Base-by-base conservation (phyloP, 2,888 invertebrate species). In the Polydrusus tereticollis region DNA sequence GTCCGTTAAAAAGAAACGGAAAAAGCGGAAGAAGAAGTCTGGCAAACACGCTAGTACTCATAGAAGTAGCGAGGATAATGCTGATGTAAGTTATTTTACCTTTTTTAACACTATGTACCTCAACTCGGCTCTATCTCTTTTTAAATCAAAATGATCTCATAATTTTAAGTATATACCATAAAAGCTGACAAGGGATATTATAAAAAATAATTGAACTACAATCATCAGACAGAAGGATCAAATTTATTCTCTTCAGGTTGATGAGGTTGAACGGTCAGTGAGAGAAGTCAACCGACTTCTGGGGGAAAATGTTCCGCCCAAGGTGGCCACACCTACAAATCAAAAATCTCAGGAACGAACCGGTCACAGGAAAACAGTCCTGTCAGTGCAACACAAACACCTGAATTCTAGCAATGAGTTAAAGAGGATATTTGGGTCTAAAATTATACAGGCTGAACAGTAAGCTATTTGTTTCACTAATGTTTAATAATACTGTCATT, bases 391-490 rank as follows among this genome's bases (percentile, higher is more conserved):
- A 75, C 87, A 90, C 75, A 92, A 92, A 81, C 88, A 93, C 83
- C 86, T 95, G 20, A 94, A 94, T 86, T 90, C 93, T 10, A 92
- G 92, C 76, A 93, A 93, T 86, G 95, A 95, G 86, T 87, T 95
- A 82, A 92, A 92, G 74, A 89, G 91, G 80, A 93, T 94, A 80
- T 95, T 95, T 87, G 94, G 95, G 20, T 91, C 92, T 18, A 91
- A 91, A 84, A 92, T 93, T 64, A 89, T 94, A 20, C 92, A 92
- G 84, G 88, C 89, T 64, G 92, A 93, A 69, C 83, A 83, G 83
- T 83, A 75, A 79, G 71, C 62, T 41, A 41, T 33, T 20, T 26
- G 7, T 38, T 55, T 12, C 43, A 4, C 16, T 14, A 43, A 16
- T 18, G 16, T 43, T 43, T 16, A 43, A 18, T 16, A 43, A 18